Evolutionary conservation across 2,113 vertebrate genomes (phyloP).

Genomic region (Pseudorasbora parva): DNA sequence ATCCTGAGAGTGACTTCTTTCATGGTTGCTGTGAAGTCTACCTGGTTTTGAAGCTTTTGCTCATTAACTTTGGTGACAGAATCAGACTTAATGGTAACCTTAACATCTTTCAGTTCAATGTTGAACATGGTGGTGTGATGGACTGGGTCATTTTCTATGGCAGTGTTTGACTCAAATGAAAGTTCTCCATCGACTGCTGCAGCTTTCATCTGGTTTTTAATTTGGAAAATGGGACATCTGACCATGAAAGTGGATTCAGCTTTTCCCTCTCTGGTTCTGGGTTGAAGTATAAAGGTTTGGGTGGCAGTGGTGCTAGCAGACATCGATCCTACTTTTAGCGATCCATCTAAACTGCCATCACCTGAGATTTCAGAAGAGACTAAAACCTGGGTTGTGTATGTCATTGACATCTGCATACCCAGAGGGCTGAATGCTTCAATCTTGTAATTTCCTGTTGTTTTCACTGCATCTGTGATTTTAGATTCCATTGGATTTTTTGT

Average conservation of each 20-base stretch:
- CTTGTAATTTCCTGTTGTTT: conserved; percentile 73
- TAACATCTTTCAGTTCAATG: conserved; percentile 75
- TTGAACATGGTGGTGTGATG: conserved; percentile 83
- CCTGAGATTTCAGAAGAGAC: conserved; percentile 69
- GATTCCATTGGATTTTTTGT: conserved; percentile 42
- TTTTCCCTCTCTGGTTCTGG: conserved; percentile 60
- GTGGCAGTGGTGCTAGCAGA: conserved; percentile 73
- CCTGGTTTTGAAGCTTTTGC: conserved; percentile 74
- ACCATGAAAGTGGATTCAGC: conserved; percentile 81
- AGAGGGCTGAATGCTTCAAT: conserved; percentile 78
- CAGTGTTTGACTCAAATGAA: conserved; percentile 80
- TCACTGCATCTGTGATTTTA: conserved; percentile 59
- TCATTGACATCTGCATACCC: conserved; percentile 78
- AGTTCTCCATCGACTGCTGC: conserved; percentile 71
- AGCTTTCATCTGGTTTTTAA: conserved; percentile 80
- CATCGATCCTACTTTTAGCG: conserved; percentile 73
- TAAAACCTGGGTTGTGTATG: conserved; percentile 68
- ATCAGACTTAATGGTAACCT: conserved; percentile 82
- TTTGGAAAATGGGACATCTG: conserved; percentile 80
- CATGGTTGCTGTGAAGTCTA: conserved; percentile 79
- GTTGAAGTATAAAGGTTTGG: conserved; percentile 69
- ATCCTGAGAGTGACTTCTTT: conserved; percentile 76
- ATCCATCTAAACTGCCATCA: conserved; percentile 74
- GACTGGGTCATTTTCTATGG: conserved; percentile 72
- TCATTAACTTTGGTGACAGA: conserved; percentile 69